Evolutionary conservation across 2,888 invertebrate genomes (phyloP).

Genomic region (Hartigia nigra): DNA sequence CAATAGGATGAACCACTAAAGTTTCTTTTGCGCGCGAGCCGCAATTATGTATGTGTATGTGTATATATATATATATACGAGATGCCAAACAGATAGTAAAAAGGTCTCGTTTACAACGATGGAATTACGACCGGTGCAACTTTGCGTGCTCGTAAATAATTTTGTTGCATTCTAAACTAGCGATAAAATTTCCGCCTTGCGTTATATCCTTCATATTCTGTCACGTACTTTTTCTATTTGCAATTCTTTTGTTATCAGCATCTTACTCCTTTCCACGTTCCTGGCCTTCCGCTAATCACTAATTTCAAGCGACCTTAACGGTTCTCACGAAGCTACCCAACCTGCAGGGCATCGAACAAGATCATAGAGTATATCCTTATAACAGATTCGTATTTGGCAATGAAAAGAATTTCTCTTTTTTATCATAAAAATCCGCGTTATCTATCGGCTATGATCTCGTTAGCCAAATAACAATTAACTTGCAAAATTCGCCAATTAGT

Average conservation of each 20-base stretch:
- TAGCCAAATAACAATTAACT: background rate
- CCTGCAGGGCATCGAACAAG: no score
- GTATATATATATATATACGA: background rate
- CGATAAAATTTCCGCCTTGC: background rate
- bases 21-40: background rate
- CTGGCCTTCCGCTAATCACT: background rate
- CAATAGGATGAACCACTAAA: background rate
- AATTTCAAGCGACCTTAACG: no score
- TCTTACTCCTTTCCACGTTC: background rate
- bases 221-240: background rate
- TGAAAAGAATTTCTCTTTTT: background rate
- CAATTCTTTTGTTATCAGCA: background rate
- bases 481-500: no score
- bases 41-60: background rate
- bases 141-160: background rate
- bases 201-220: background rate
- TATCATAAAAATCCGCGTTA: background rate
- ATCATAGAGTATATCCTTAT: background rate
- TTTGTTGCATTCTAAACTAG: background rate
- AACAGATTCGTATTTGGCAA: background rate
- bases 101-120: background rate
- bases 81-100: background rate
- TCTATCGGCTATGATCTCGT: background rate
- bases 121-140: background rate
- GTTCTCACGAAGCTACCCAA: no score